Evolutionary conservation across 2,113 vertebrate species (phyloP).

Genomic region (Petroica traversi): DNA sequence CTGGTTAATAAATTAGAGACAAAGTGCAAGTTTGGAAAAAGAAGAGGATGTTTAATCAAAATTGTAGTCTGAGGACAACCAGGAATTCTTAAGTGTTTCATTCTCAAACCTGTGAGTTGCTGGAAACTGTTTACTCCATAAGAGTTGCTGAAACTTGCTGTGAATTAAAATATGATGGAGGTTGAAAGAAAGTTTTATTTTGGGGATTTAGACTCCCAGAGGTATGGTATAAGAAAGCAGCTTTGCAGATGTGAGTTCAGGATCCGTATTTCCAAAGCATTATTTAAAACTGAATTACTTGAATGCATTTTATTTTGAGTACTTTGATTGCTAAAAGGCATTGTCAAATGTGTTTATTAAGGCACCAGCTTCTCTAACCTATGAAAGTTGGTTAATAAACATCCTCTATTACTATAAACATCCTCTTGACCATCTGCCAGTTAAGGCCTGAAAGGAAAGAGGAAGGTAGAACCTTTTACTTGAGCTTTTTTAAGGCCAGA

Average conservation of each 20-base stretch:
- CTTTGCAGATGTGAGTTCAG: neutral
- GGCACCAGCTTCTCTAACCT: neutral
- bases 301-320: neutral
- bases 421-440: conserved; percentile 28
- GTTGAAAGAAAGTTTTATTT: neutral
- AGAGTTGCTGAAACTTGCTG: neutral
- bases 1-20: neutral
- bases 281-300: neutral
- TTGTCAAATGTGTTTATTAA: conserved; percentile 10
- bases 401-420: conserved; percentile 55
- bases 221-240: neutral
- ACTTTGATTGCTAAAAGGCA: neutral
- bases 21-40: neutral
- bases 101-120: rapidly evolving
- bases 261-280: neutral
- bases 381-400: conserved; percentile 29
- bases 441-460: neutral
- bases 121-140: neutral
- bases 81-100: neutral
- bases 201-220: neutral
- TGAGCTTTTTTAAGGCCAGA: neutral
- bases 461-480: neutral
- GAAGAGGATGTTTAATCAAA: neutral
- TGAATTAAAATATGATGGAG: neutral
- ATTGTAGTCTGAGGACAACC: neutral